A percentile compares a stretch with the other conserved stretches of the same genome.
Conservation (phyloP, 2,113 vertebrate genomes). For the Thamnophis sirtalis region DNA sequence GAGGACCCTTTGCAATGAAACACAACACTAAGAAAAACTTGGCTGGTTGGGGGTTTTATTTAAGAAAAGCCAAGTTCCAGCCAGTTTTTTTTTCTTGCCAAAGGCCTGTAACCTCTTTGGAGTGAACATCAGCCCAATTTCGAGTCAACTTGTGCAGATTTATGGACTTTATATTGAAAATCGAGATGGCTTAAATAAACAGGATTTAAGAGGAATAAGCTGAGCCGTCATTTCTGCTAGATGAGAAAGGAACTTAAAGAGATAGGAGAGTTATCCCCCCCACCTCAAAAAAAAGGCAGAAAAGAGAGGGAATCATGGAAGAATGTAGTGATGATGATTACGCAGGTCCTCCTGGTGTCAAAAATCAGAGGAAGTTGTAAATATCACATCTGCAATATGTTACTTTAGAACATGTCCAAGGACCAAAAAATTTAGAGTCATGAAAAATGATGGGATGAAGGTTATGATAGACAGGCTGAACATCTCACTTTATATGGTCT, state of each 20-base stretch:
- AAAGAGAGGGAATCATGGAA: not conserved
- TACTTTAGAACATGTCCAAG: not conserved
- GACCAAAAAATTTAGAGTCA: not conserved
- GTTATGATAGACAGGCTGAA: not conserved
- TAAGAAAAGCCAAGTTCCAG: slow-evolving; percentile 40
- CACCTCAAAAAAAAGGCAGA: not conserved
- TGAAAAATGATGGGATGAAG: not conserved
- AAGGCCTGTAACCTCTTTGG: slow-evolving; percentile 40
- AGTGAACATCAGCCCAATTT: slow-evolving; percentile 18
- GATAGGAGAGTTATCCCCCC: not conserved
- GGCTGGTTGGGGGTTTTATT: slow-evolving; percentile 47
- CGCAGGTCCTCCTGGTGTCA: not conserved
- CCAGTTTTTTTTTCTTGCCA: not conserved
- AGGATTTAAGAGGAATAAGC: not conserved
- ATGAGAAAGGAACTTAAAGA: not conserved
- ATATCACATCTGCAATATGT: not conserved
- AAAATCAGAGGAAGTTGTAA: not conserved
- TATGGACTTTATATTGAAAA: slow-evolving; percentile 22
- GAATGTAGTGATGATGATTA: not conserved
- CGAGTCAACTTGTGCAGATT: slow-evolving; percentile 28
- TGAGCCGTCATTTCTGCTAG: not conserved
- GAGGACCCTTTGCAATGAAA: slow-evolving; percentile 52
- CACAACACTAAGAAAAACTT: slow-evolving; percentile 59
- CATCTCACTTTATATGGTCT: not conserved
- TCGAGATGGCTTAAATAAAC: not conserved